Base-by-base conservation (phyloP, 2,888 invertebrate genomes). In the Ephialtes manifestator region DNA sequence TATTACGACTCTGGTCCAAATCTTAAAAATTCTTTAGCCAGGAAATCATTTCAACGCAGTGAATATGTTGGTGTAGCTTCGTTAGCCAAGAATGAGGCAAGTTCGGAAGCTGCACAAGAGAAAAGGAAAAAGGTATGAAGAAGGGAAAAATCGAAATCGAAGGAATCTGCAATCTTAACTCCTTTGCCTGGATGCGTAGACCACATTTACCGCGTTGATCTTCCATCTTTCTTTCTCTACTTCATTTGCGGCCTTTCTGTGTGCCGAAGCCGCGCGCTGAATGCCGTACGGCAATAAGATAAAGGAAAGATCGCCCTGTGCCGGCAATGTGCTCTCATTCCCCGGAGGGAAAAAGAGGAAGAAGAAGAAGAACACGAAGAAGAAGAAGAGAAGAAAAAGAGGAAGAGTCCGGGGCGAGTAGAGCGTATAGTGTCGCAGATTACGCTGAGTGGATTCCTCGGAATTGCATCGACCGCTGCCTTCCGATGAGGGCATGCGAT, bases 381-480 rank as follows among this genome's bases (percentile, higher is more conserved):
- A 11, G n/a, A n/a, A n/a, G 67, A 24, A 13, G 24, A 5, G 8
- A 43, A 39, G 10, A 18, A 82, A 78, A 67, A 72, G 46, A 65
- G 39, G 63, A 65, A 65, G 63, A 18, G 55, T 13, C 55, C 13
- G n/a, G 13, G 4, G 55, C 55, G 24, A 11, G 24, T 31, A 77
- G 31, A 46, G 18, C 15, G 28, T n/a, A 15, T 51, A 85, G 85
- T 87, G 87, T 88, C 88, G 89, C 88, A 89, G 91, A 91, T 91
- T 91, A 90, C 90, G 87, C 87, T 90, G 89, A 91, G 91, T 91
- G 89, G 91, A 90, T 91, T 91, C 91, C 89, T 84, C 85, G 90
- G 89, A 91, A 91, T 90, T 89, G 90, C 89, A 88, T 88, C 88
- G 88, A 84, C 79, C 85, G 74, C 63, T 63, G 81, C 51, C 68